These are phyloP conservation scores for Holothuria glaberrima DNA, from an alignment of 35 echinoderm and acorn worm genomes.

Conservation along the genomic window DNA sequence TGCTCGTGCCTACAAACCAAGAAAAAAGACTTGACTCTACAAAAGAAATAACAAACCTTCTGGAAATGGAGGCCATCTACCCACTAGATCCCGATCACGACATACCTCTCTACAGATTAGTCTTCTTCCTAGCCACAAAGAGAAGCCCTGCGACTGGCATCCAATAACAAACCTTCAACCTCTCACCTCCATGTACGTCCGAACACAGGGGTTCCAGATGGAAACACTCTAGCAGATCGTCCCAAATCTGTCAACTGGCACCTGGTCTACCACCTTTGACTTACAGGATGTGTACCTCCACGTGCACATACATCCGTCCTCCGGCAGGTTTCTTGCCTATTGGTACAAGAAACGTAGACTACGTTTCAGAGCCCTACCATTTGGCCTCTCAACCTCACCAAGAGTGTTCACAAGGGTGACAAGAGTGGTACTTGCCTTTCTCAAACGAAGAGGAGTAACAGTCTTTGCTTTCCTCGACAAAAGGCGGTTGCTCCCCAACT, in stretches of 20 bases:
- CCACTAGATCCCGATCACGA: too few relatives aligned
- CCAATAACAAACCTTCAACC: neutral
- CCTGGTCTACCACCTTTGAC: neutral
- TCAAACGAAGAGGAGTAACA: neutral
- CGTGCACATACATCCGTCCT: neutral
- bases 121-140: too few relatives aligned
- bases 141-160: neutral
- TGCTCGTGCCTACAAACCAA: too few relatives aligned
- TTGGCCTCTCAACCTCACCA: constrained; percentile 6
- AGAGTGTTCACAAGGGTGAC: constrained; percentile 14
- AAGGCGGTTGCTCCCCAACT: neutral
- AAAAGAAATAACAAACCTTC: too few relatives aligned
- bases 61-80: too few relatives aligned
- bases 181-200: neutral
- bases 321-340: neutral
- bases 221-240: neutral
- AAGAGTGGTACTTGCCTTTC: neutral
- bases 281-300: constrained; percentile 18
- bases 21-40: too few relatives aligned
- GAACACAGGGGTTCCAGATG: neutral
- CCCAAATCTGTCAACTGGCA: neutral
- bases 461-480: neutral
- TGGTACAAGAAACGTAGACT: neutral
- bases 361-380: neutral
- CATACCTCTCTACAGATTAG: too few relatives aligned